Evolutionary conservation across 2,113 vertebrate species (phyloP).

Genomic region (Tragelaphus imberbis): DNA sequence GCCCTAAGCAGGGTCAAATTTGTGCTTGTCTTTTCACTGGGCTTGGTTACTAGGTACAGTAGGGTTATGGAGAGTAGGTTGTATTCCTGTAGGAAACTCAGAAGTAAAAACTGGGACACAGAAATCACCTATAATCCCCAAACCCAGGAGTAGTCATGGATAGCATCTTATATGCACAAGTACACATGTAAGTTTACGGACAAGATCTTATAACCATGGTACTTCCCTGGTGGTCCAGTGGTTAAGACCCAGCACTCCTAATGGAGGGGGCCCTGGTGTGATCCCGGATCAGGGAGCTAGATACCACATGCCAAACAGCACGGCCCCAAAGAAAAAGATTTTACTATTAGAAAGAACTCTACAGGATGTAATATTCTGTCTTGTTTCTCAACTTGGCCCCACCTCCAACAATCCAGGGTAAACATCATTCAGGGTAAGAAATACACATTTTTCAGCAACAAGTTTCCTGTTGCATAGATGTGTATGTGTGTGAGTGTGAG

Average conservation of each 20-base stretch:
- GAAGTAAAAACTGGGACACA: background rate
- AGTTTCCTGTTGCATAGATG: background rate
- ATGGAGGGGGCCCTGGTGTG: background rate
- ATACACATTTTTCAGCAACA: background rate
- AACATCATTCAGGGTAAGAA: background rate
- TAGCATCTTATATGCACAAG: background rate
- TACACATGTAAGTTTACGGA: fast-evolving
- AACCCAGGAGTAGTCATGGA: background rate
- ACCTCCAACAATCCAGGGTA: background rate
- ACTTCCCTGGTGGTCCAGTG: background rate
- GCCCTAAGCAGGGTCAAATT: background rate
- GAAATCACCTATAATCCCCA: background rate
- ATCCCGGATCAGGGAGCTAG: background rate
- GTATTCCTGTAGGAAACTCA: background rate
- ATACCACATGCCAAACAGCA: background rate
- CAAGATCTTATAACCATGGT: too few species aligned
- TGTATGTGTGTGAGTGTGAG: too few species aligned
- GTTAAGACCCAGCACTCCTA: background rate
- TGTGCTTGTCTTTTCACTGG: too few species aligned
- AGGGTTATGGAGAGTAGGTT: background rate
- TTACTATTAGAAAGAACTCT: too few species aligned
- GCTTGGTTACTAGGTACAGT: background rate
- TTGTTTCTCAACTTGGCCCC: background rate
- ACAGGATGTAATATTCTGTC: background rate
- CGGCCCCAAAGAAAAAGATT: background rate